Evolutionary conservation across 1,140 invertebrate genomes (phyloP), one percentile per base, ranked within the genome.

Genomic region (Leptinotarsa texana): DNA sequence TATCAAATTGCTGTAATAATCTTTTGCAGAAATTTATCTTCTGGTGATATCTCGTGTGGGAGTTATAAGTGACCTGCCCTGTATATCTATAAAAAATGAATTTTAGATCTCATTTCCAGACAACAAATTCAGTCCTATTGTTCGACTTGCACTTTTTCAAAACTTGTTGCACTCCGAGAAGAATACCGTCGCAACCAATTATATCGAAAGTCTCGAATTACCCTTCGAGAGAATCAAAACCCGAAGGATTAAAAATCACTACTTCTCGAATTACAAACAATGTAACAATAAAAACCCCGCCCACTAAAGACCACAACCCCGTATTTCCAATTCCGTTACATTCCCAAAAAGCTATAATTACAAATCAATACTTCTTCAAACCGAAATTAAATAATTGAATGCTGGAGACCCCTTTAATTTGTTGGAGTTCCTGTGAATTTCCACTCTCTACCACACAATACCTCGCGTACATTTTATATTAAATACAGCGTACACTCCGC

Each of bases 301-400:
- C 68, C 68, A 27, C 48, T 69, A 8, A 42, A 42, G 51, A 49
- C 68, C 42, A 15, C 42, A 48, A 49, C 42, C 68, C 68, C 48
- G 13, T 18, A 69, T 42, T 65, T 66, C 47, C 63, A 47, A 65
- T 73, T 73, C 72, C 72, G 72, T 73, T 73, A 66, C 33, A 67
- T 24, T 67, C 51, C 13, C 51, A 57, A 57, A 57, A 57, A n/a
- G 51, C 51, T 57, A 57, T 57, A 57, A 57, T 57, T 57, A 57
- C 51, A 57, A 57, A 57, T 57, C 51, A 57, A 57, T 57, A 57
- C 51, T 17, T 57, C 51, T 57, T 18, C 17, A 57, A 57, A 57
- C 51, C 51, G 51, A 57, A 57, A 57, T 57, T 57, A 57, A 57
- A 57, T 57, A n/a, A 57, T 51, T 57, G 51, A 57, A 57, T 57